Evolutionary conservation across 2,888 invertebrate species (phyloP).

Genomic region (Drosophila meridiana): DNA sequence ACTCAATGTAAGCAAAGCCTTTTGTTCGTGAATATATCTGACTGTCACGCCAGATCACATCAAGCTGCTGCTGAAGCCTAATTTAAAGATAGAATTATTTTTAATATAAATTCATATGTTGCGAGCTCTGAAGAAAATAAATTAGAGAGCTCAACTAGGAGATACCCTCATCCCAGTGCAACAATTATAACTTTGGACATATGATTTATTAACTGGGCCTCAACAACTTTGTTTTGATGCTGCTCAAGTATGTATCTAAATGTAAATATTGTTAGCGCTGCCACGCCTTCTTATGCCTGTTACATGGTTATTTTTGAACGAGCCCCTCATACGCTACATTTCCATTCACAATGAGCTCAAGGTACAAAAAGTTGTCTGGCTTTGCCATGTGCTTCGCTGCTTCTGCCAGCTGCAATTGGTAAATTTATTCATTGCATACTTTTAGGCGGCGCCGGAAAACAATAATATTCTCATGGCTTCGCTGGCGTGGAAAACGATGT

Average conservation of each 20-base stretch:
- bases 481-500: neutral
- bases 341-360: neutral
- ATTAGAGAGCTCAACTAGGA: too few relatives aligned
- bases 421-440: constrained; percentile 35
- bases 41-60: neutral
- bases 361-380: neutral
- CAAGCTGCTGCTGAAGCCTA: neutral
- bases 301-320: neutral
- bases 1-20: too few relatives aligned
- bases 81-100: neutral
- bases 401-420: neutral
- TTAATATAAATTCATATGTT: constrained; percentile 11
- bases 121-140: neutral
- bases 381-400: neutral
- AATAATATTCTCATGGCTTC: neutral
- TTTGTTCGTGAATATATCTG: neutral
- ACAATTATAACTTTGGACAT: neutral
- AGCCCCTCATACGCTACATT: neutral
- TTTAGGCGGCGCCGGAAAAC: constrained; percentile 24
- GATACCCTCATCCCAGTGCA: neutral
- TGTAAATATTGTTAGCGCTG: neutral
- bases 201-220: neutral
- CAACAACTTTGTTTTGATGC: neutral
- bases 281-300: neutral
- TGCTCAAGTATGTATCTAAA: neutral